Conservation (phyloP, 2,113 vertebrate genomes). For the Lophius piscatorius region DNA sequence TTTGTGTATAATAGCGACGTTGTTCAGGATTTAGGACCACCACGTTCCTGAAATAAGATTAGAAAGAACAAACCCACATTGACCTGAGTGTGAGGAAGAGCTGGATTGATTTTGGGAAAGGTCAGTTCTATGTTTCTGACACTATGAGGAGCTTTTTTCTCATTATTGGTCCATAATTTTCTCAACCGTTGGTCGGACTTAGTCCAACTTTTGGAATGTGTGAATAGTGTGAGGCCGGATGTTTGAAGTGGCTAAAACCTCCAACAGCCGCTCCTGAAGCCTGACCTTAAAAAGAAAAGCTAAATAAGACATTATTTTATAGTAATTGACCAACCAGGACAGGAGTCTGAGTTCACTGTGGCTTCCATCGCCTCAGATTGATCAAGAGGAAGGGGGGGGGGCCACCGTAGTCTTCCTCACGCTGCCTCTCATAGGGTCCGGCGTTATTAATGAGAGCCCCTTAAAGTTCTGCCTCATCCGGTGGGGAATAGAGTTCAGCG, state of each 20-base stretch:
- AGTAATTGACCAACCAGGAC: conserved; percentile 35
- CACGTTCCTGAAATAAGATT: no score
- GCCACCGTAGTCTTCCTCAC: conserved; percentile 30
- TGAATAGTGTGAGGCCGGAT: conserved; percentile 11
- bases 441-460: conserved; percentile 64
- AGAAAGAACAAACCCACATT: no score
- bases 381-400: no score
- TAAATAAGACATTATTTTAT: conserved; percentile 58
- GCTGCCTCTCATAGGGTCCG: conserved; percentile 43
- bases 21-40: no score
- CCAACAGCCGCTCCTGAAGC: conserved; percentile 24
- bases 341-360: conserved; percentile 14
- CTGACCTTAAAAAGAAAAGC: conserved; percentile 63
- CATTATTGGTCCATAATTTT: no score
- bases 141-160: no score
- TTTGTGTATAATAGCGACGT: no score
- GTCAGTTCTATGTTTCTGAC: no score
- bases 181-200: no score
- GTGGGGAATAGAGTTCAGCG: conserved; percentile 60
- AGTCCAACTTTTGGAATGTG: no score
- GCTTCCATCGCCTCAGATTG: conserved; percentile 34
- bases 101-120: no score
- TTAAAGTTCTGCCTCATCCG: conserved; percentile 60
- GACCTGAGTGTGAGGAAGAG: no score
- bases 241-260: conserved; percentile 52